A percentile compares a stretch with the other conserved stretches of the same genome.
These are phyloP conservation scores for Hesperia comma DNA, from an alignment of 2,888 invertebrate genomes.

Conservation along the genomic window DNA sequence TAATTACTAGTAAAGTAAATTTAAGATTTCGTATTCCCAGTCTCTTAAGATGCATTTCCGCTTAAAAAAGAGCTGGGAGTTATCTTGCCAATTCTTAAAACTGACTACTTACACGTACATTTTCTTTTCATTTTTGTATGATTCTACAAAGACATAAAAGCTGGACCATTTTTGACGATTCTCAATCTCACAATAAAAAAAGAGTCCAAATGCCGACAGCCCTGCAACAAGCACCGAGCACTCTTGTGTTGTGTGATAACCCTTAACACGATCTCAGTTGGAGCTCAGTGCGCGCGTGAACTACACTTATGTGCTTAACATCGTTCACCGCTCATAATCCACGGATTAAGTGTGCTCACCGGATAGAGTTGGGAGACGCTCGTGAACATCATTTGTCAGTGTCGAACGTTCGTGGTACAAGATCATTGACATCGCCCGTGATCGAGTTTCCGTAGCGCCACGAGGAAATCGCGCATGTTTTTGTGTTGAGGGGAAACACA, in stretches of 20 bases:
- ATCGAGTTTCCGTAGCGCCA: conserved; percentile 3
- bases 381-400: conserved; percentile 25
- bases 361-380: neutral
- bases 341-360: conserved; percentile 18
- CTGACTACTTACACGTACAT: too few species aligned
- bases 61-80: too few species aligned
- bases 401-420: conserved; percentile 20
- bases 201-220: conserved; percentile 14
- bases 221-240: conserved; percentile 37
- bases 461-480: conserved; percentile 28
- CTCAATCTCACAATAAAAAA: neutral
- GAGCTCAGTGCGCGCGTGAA: conserved; percentile 41
- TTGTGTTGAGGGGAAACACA: conserved; percentile 20
- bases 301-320: conserved; percentile 32
- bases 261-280: conserved; percentile 42
- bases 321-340: conserved; percentile 23
- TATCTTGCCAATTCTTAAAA: too few species aligned
- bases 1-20: too few species aligned
- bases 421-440: conserved; percentile 29
- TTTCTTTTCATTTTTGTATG: too few species aligned
- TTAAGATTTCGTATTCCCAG: too few species aligned
- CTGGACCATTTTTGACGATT: neutral
- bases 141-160: too few species aligned
- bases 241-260: conserved; percentile 45
- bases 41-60: too few species aligned